These are phyloP conservation scores for Monopis laevigella DNA, from an alignment of 2,888 invertebrate species.

Conservation along the genomic window DNA sequence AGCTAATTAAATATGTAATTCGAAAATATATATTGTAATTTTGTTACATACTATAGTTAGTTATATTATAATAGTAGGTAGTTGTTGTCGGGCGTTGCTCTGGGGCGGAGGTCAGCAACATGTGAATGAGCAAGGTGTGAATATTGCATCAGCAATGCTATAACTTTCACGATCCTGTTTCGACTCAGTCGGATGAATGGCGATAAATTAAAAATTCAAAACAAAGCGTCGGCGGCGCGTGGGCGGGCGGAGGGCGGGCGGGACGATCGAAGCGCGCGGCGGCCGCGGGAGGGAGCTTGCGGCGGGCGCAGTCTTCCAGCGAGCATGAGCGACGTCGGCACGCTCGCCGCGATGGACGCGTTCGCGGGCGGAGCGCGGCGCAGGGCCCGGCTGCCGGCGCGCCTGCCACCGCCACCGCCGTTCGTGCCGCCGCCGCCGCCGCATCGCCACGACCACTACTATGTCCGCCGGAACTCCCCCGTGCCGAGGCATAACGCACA, in stretches of 20 bases:
- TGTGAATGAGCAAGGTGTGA: no score
- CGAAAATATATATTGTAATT: no score
- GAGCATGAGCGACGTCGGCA: constrained; percentile 65
- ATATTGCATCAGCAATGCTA: no score
- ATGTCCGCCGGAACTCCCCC: constrained; percentile 61
- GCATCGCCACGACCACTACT: constrained; percentile 57
- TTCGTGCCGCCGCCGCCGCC: constrained; percentile 59
- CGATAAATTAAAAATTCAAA: constrained; percentile 63
- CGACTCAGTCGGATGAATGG: constrained; percentile 52
- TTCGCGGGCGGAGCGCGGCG: constrained; percentile 64
- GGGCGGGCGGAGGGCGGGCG: constrained; percentile 52
- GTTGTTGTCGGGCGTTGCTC: no score
- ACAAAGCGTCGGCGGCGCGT: constrained; percentile 50
- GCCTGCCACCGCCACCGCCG: constrained; percentile 51
- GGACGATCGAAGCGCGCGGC: constrained; percentile 37
- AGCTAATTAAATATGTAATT: no score
- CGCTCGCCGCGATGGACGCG: constrained; percentile 65
- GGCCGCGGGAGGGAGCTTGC: constrained; percentile 30
- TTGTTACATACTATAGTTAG: no score
- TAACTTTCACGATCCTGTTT: no score
- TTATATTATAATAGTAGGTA: no score
- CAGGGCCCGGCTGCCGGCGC: constrained; percentile 52
- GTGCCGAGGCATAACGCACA: constrained; percentile 48
- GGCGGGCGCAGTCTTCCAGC: constrained; percentile 49
- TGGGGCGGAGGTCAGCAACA: no score